phyloP scores from a whole-genome alignment of 2,888 invertebrate species.

The Scaptomyza tumidula region DNA sequence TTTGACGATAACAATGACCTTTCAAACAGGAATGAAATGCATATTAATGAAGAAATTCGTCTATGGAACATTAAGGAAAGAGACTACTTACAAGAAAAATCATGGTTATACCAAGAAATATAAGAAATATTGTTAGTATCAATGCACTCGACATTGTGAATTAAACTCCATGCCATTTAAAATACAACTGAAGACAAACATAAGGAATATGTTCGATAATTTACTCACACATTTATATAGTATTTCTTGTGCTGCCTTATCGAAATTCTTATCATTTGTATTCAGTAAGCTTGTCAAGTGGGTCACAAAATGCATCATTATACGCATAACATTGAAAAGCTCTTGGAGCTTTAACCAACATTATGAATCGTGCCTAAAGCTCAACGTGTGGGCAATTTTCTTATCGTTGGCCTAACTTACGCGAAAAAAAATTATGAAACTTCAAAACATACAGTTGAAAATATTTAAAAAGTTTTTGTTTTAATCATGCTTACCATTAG shows the following conservation, averaged over 20 bases:
- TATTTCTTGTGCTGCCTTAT: conserved; percentile 1
- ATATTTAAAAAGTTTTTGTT: no score
- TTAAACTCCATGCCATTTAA: not conserved
- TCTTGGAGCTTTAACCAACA: conserved; percentile 4
- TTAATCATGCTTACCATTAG: conserved; percentile 25
- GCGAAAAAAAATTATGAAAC: not conserved
- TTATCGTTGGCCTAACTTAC: no score
- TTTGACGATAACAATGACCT: not conserved
- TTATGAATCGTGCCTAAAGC: conserved; percentile 7
- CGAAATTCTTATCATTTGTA: conserved; percentile 7
- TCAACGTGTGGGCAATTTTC: not conserved
- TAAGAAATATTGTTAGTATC: not conserved
- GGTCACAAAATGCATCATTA: not conserved
- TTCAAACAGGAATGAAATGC: not conserved
- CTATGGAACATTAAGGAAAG: not conserved
- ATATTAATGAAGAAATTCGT: not conserved
- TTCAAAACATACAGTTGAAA: no score
- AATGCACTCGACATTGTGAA: not conserved
- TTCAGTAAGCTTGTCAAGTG: not conserved
- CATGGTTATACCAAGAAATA: not conserved
- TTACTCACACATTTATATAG: not conserved
- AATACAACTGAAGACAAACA: conserved; percentile 5
- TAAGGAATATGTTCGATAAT: not conserved
- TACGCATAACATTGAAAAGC: conserved; percentile 1
- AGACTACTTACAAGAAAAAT: conserved; percentile 28